Conservation (phyloP, 2,797 vertebrate genomes). For the Clarias laeviceps region DNA sequence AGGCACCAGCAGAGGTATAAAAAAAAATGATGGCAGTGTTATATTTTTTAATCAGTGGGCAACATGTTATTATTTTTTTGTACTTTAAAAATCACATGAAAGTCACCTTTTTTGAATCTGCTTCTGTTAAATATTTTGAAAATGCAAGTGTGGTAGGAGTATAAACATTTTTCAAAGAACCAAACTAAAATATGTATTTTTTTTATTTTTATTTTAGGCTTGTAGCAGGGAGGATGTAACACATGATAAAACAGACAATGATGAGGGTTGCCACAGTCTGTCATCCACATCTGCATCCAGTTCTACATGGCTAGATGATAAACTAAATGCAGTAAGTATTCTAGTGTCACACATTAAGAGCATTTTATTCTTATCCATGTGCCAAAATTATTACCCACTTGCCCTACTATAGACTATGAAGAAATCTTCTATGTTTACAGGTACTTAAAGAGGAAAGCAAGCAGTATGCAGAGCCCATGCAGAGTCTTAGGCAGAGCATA, state of each 20-base stretch:
- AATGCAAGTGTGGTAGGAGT: neutral
- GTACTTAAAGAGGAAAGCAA: slow-evolving; percentile 76
- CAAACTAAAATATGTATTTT: neutral
- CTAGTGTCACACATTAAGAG: slow-evolving; percentile 2
- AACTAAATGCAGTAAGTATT: slow-evolving; percentile 72
- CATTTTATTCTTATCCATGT: neutral
- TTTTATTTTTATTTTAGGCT: slow-evolving; percentile 57
- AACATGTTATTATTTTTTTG: neutral
- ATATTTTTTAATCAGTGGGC: neutral
- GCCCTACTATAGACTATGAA: too few relatives aligned
- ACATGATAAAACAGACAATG: slow-evolving; percentile 63
- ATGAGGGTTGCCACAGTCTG: slow-evolving; percentile 59
- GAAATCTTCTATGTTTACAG: slow-evolving; percentile 67
- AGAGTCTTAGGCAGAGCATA: slow-evolving; percentile 74
- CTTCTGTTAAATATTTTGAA: neutral
- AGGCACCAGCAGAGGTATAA: slow-evolving; percentile 29
- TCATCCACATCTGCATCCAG: slow-evolving; percentile 54
- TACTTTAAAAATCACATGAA: neutral
- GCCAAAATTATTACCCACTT: neutral
- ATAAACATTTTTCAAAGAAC: neutral
- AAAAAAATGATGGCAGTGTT: slow-evolving; percentile 46
- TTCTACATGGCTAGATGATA: slow-evolving; percentile 79
- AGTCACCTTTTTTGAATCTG: neutral
- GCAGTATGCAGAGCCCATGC: slow-evolving; percentile 74
- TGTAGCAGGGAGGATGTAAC: slow-evolving; percentile 17